Percentiles rank a stretch among this genome's conserved stretches.
phyloP scores from a whole-genome alignment of 35 echinoderm and acorn worm genomes.

The Strongylocentrotus purpuratus region DNA sequence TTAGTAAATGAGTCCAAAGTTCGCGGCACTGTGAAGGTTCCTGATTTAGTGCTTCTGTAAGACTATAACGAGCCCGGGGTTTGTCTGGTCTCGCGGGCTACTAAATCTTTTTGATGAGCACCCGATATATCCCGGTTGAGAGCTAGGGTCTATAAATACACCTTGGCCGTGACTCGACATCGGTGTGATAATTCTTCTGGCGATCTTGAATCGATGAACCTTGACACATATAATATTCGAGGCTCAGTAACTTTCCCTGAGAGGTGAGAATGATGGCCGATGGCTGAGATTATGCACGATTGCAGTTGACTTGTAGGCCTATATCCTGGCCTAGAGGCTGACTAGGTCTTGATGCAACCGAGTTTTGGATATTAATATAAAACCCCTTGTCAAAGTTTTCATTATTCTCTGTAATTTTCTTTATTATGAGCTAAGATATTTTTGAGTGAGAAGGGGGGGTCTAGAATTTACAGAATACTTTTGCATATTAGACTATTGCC shows the following conservation, averaged over 20 bases:
- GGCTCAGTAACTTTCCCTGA: not conserved
- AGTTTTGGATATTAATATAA: not conserved
- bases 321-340: not conserved
- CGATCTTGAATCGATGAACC: not conserved
- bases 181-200: not conserved
- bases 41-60: not conserved
- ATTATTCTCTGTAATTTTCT: too few relatives aligned
- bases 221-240: not conserved
- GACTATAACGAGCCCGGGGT: not conserved
- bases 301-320: not conserved
- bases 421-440: too few relatives aligned
- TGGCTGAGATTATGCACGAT: not conserved
- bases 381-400: too few relatives aligned
- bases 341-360: not conserved
- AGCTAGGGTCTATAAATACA: not conserved
- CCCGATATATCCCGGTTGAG: not conserved
- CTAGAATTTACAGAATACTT: too few relatives aligned
- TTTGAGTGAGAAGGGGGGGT: too few relatives aligned
- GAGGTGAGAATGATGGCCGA: not conserved
- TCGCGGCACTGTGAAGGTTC: too few relatives aligned
- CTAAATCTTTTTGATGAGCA: not conserved
- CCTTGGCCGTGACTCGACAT: slow-evolving; percentile 7
- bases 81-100: not conserved
- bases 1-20: too few relatives aligned
- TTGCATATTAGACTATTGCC: too few relatives aligned